Evolutionary conservation across 2,113 vertebrate genomes (phyloP), one percentile per base, ranked within the genome.

Genomic region (Sus scrofa): DNA sequence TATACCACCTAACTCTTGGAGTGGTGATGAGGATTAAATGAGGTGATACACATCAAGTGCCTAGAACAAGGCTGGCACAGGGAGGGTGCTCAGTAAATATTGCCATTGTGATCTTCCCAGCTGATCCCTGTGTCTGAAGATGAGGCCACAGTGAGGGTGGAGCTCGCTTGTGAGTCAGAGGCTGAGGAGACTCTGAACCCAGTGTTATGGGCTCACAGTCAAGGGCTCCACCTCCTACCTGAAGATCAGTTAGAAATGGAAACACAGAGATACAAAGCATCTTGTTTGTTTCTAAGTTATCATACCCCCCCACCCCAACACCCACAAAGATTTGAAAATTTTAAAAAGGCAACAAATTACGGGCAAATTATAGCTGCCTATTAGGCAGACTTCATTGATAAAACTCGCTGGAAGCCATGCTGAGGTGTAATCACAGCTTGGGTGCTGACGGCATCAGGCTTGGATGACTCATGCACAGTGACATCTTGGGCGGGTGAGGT

Each of bases 261-360:
- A 19, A 97, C 75, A 95, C 11, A 86, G 60, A 79, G 34, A 65
- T 34, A 50, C 58, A 81, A 62, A 88, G 52, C 50, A 97, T 97
- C 96, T 77, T 71, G 62, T 62, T 86, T 30, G 4, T 44, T 32
- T 94, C 60, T 60, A 86, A 90, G 89, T 44, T 92, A 90, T 93
- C 86, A 73, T 3, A n/a, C 24, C 70, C 24, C 44, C 6, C 54
- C 10, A 3, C 24, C 68, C 26, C 27, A 83, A 93, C 68, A 54
- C 22, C 70, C 67, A 96, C 88, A 96, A 52, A 95, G 62, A 97
- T 97, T 86, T 95, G 84, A 94, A n/a, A 62, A n/a, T 83, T 93
- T 81, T 96, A 95, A 97, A 92, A 79, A 91, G 89, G 87, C 58
- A 95, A 7, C 85, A 71, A 3, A 70, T 84, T n/a, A 95, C 91